These are phyloP conservation scores for Acipenser oxyrinchus DNA, from an alignment of 2,797 vertebrate genomes.

Conservation along the genomic window DNA sequence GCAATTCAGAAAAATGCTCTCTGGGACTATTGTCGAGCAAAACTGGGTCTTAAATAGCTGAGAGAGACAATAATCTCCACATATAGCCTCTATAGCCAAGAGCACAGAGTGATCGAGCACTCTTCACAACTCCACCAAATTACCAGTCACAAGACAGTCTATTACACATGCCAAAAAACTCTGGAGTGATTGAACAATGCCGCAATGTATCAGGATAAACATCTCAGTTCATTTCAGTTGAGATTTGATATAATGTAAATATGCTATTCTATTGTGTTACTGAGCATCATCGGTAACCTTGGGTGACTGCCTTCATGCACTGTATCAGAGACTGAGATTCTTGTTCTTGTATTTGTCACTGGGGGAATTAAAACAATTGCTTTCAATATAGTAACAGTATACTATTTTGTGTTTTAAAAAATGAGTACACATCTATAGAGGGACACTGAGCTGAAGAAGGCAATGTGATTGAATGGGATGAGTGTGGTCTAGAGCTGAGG, in stretches of 20 bases:
- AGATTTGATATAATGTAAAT: not conserved
- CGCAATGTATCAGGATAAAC: not conserved
- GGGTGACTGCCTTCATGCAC: no score
- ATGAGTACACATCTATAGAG: no score
- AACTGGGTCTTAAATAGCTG: not conserved
- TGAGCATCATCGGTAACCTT: no score
- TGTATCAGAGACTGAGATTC: no score
- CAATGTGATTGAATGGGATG: no score
- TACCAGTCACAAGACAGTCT: not conserved
- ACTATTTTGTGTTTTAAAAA: no score
- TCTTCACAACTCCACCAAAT: not conserved
- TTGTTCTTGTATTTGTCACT: no score
- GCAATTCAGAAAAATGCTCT: not conserved
- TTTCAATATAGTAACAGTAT: no score
- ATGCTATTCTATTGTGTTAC: not conserved
- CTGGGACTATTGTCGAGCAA: not conserved
- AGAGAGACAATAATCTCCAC: constrained; percentile 6
- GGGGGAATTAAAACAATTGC: no score
- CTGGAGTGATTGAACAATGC: not conserved
- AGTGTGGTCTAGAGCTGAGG: no score
- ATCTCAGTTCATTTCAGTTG: not conserved
- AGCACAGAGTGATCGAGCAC: not conserved
- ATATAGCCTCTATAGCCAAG: not conserved
- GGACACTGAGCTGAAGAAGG: no score
- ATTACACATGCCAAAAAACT: constrained; percentile 4